Percentiles rank a stretch among this genome's conserved stretches.
Evolutionary conservation across 2,797 vertebrate genomes (phyloP).

Genomic region (Catostomus latipinnis): DNA sequence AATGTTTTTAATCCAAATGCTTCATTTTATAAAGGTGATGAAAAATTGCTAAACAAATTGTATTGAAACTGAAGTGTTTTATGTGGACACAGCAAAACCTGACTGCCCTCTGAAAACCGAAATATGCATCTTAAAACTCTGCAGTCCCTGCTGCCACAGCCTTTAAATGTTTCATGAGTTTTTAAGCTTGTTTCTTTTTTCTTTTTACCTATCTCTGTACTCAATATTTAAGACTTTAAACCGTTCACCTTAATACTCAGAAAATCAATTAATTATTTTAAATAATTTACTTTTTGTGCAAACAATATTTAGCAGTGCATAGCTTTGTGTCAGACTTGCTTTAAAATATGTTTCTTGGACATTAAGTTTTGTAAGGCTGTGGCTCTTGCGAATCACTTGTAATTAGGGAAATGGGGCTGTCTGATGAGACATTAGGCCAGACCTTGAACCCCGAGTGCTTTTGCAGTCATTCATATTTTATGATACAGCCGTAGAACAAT

Average conservation of each 20-base stretch:
- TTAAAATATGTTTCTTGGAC: constrained; percentile 71
- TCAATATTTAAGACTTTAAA: constrained; percentile 80
- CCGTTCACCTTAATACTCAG: constrained; percentile 80
- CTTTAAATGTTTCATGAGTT: constrained; percentile 85
- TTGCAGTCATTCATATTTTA: constrained; percentile 85
- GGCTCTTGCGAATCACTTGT: constrained; percentile 75
- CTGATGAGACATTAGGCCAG: constrained; percentile 79
- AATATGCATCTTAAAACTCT: constrained; percentile 67
- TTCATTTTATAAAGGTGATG: constrained; percentile 20
- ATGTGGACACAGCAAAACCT: constrained; percentile 65
- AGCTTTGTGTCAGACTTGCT: constrained; percentile 73
- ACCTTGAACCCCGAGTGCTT: constrained; percentile 76
- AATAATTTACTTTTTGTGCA: constrained; percentile 83
- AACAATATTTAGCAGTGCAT: constrained; percentile 79
- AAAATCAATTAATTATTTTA: constrained; percentile 86
- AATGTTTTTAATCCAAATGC: constrained; percentile 24
- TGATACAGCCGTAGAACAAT: constrained; percentile 85
- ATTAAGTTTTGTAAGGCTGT: constrained; percentile 73
- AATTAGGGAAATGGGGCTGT: constrained; percentile 79
- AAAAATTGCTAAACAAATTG: constrained; percentile 21
- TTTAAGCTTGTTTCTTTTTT: constrained; percentile 81
- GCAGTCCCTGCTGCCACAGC: constrained; percentile 71
- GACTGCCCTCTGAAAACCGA: constrained; percentile 63
- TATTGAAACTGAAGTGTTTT: constrained; percentile 52
- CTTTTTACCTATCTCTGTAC: constrained; percentile 73